Evolutionary conservation across 1,140 invertebrate species (phyloP).

Genomic region (Calycopis cecrops): DNA sequence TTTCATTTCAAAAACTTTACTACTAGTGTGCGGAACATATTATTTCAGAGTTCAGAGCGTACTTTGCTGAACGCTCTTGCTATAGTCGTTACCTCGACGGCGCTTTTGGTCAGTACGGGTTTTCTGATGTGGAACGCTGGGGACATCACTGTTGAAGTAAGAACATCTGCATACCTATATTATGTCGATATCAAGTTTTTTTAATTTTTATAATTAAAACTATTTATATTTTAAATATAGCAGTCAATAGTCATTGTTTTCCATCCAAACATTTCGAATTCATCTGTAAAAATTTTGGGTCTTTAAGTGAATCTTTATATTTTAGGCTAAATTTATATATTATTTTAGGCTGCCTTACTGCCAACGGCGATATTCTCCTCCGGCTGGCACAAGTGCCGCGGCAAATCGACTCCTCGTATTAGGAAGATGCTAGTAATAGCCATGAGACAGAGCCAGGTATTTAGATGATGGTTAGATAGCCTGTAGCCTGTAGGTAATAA

Average conservation of each 20-base stretch:
- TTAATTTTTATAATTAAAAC: too few relatives aligned
- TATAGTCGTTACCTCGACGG: conserved; percentile 15
- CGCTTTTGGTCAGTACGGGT: conserved; percentile 34
- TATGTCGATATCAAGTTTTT: too few relatives aligned
- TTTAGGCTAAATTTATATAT: neutral
- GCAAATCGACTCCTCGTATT: conserved; percentile 14
- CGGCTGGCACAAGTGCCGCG: conserved; percentile 39
- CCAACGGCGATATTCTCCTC: conserved; percentile 39
- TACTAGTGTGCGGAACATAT: too few relatives aligned
- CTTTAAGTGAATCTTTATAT: too few relatives aligned
- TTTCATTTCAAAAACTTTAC: too few relatives aligned
- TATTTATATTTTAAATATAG: too few relatives aligned
- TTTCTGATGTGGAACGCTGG: conserved; percentile 47
- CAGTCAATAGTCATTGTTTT: too few relatives aligned
- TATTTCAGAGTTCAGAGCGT: conserved; percentile 37
- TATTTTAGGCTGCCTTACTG: conserved; percentile 31
- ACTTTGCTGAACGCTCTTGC: conserved; percentile 26
- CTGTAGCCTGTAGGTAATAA: too few relatives aligned
- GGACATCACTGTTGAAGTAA: conserved; percentile 41
- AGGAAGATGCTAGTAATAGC: conserved; percentile 29
- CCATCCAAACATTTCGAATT: too few relatives aligned
- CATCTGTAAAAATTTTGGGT: too few relatives aligned
- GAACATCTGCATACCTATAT: too few relatives aligned
- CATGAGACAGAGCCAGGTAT: conserved; percentile 30
- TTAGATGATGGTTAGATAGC: too few relatives aligned